Evolutionary conservation across 2,888 invertebrate species (phyloP).

Genomic region (Drosophila longiperda): DNA sequence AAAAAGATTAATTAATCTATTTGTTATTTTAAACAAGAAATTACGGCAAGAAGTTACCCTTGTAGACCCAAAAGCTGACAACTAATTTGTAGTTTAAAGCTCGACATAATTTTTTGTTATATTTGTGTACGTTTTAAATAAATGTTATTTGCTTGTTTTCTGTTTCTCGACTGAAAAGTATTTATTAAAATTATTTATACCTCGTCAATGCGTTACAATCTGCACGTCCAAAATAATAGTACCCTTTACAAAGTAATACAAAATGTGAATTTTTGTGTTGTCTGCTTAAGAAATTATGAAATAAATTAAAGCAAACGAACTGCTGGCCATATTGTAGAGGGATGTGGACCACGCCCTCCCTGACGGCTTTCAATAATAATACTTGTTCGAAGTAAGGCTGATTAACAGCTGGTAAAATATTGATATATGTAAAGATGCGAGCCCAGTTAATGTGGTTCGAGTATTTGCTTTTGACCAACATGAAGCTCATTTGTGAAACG

Average conservation of each 20-base stretch:
- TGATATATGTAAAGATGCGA: conserved; percentile 20
- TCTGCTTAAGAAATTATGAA: background rate
- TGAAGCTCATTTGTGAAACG: conserved; percentile 51
- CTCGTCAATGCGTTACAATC: background rate
- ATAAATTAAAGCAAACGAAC: background rate
- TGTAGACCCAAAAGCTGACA: background rate
- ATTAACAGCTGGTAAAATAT: conserved; percentile 15
- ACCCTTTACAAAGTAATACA: background rate
- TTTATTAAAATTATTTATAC: background rate
- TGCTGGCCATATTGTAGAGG: background rate
- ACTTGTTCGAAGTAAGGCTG: conserved; percentile 5
- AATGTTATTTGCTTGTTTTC: background rate
- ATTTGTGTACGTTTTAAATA: background rate
- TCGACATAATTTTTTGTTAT: background rate
- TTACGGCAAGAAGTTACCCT: background rate
- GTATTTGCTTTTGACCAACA: conserved; percentile 35
- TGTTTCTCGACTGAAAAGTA: background rate
- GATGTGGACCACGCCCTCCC: background rate
- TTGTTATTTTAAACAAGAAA: background rate
- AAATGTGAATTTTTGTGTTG: background rate
- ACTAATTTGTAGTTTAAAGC: background rate
- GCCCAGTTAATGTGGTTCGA: conserved; percentile 6
- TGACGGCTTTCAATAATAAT: background rate
- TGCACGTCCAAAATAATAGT: background rate
- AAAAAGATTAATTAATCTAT: background rate